Percentiles rank a stretch among this genome's conserved stretches.
Conservation (phyloP, 37 sponge, comb jelly and placozoan species). For the Amphimedon queenslandica region DNA sequence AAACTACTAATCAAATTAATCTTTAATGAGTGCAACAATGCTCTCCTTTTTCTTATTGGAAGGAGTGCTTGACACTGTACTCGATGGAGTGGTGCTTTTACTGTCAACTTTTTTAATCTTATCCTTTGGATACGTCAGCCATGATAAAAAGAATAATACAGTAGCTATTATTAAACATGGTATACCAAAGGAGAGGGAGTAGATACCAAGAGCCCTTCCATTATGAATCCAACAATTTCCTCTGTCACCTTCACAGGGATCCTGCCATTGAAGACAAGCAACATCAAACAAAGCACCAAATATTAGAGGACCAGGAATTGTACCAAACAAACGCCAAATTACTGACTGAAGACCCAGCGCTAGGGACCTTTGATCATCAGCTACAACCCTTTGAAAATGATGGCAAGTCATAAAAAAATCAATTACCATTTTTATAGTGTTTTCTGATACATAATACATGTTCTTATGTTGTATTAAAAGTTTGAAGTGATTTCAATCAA, state of each 20-base stretch:
- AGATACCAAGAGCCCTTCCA: constrained; percentile 3
- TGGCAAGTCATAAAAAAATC: too few relatives aligned
- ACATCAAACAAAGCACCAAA: constrained; percentile 47
- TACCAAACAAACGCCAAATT: constrained; percentile 31
- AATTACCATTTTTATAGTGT: too few relatives aligned
- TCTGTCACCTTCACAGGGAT: constrained; percentile 15
- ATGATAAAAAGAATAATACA: constrained; percentile 6
- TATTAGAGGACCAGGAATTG: constrained; percentile 51
- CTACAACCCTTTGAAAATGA: constrained; percentile 24
- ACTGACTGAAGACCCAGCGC: constrained; percentile 36
- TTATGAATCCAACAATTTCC: constrained; percentile 70
- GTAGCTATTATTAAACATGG: background rate
- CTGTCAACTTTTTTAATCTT: too few relatives aligned
- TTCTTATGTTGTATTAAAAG: too few relatives aligned
- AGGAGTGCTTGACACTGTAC: too few relatives aligned
- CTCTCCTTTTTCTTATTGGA: too few relatives aligned
- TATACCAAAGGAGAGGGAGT: background rate
- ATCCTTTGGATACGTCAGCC: constrained; percentile 22
- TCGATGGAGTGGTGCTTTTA: too few relatives aligned
- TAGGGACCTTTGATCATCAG: constrained; percentile 44
- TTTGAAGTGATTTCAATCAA: too few relatives aligned
- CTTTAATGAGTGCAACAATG: too few relatives aligned
- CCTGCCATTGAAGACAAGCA: constrained; percentile 36
- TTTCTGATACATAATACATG: too few relatives aligned
- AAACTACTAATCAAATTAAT: too few relatives aligned